Evolutionary conservation across 2,888 invertebrate genomes (phyloP).

Genomic region (Phragmatobia fuliginosa): DNA sequence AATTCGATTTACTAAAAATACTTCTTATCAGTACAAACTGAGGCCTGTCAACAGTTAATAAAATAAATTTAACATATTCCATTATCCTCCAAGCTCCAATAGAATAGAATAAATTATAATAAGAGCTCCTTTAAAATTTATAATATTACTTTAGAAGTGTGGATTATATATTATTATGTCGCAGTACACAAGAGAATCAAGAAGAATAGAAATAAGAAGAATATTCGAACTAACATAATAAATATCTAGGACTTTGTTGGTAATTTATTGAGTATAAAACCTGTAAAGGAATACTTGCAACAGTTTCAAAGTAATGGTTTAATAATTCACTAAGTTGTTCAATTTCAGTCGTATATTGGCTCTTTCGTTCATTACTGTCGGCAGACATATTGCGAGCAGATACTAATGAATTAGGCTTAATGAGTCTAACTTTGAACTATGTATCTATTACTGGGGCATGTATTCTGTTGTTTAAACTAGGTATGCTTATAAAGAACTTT

Average conservation of each 20-base stretch:
- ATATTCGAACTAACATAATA: neutral
- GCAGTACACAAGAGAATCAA: neutral
- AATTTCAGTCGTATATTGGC: neutral
- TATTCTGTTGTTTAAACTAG: neutral
- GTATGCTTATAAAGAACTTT: neutral
- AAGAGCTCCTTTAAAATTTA: no score
- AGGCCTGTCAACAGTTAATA: no score
- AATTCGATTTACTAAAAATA: no score
- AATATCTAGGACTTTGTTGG: neutral
- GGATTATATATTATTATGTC: no score
- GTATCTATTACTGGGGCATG: neutral
- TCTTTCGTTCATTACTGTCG: conserved; percentile 6
- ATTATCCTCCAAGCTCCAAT: no score
- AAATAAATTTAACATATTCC: no score
- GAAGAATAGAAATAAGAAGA: neutral
- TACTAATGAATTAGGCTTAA: neutral
- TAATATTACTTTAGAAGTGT: no score
- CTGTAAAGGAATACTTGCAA: neutral
- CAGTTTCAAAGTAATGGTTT: conserved; percentile 1
- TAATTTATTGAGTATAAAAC: neutral
- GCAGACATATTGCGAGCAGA: neutral
- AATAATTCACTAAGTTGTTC: conserved; percentile 4
- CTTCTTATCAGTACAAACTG: no score
- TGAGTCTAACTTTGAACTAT: neutral
- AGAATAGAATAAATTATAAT: no score